A percentile compares a stretch with the other conserved stretches of the same genome.
These are phyloP conservation scores for Epizoanthus scotinus DNA, from an alignment of 92 coral and sea anemone genomes.

Conservation along the genomic window DNA sequence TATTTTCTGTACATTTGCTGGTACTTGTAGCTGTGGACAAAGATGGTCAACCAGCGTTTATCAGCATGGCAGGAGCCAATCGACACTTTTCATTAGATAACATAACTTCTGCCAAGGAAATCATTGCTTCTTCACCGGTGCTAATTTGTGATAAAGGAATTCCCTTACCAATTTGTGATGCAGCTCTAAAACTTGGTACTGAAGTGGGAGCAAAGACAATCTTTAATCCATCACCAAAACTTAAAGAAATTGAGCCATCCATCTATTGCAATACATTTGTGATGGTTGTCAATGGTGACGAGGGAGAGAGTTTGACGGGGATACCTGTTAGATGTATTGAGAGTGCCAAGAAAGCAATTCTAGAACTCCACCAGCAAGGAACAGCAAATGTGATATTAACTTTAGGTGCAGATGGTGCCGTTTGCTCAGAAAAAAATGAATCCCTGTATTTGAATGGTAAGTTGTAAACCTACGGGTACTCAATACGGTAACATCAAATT, in stretches of 20 bases:
- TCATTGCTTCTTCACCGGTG: constrained; percentile 65
- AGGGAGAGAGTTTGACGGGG: constrained; percentile 76
- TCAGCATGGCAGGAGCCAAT: constrained; percentile 88
- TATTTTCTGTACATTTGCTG: neutral
- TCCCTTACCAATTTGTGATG: constrained; percentile 64
- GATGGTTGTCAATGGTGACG: constrained; percentile 76
- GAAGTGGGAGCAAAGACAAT: constrained; percentile 69
- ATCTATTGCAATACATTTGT: constrained; percentile 61
- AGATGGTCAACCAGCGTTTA: constrained; percentile 82
- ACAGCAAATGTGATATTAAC: constrained; percentile 69
- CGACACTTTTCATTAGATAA: constrained; percentile 59
- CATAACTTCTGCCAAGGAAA: constrained; percentile 48
- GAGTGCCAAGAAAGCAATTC: constrained; percentile 60
- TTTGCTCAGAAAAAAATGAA: constrained; percentile 59
- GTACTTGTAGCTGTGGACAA: constrained; percentile 66
- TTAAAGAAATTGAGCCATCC: constrained; percentile 54
- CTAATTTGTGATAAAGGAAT: constrained; percentile 87
- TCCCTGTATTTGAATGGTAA: constrained; percentile 32
- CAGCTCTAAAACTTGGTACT: constrained; percentile 68
- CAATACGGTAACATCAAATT: too few relatives aligned
- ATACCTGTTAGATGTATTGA: constrained; percentile 54
- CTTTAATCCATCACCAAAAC: constrained; percentile 85
- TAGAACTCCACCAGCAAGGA: constrained; percentile 74
- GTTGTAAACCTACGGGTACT: neutral
- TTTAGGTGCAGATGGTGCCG: constrained; percentile 81